Evolutionary conservation across 1,140 invertebrate genomes (phyloP), one percentile per base, ranked within the genome.

Genomic region (Drosophila malerkotliana): DNA sequence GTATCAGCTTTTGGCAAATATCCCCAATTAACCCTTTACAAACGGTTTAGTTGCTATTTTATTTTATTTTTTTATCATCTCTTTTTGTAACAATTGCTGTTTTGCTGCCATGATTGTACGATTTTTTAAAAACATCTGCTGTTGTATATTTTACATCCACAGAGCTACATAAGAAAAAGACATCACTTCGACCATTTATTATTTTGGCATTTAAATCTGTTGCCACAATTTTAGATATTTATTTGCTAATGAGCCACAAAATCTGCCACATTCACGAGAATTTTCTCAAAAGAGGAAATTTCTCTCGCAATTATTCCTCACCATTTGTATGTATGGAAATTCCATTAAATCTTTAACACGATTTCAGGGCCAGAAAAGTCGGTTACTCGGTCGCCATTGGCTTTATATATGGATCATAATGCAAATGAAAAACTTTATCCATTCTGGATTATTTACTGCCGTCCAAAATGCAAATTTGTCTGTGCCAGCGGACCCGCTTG

Each of bases 231-330:
- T 64, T 55, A 60, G 37, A 62, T 77, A 76, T 84, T 61, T 59
- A 53, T 72, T 44, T 15, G 21, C 72, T 85, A 84, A 85, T 80
- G 81, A 73, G 72, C 56, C 67, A 63, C 68, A 49, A 32, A 14
- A 59, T 83, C 63, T 67, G 57, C 61, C 53, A 78, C 54, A 73
- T 57, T 57, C 28, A 2, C 12, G 15, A 60, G 45, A 73, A 24
- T 54, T 53, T 15, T 8, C 21, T 37, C 48, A 41, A 9, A 15
- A 26, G 18, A 24, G 28, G 53, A 37, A 49, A 3, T 48, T 45
- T 59, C 24, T 15, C 30, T 52, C 47, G 28, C n/a, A 8, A 58
- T 34, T 53, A 47, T 49, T 12, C 26, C 47, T 75, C 58, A 30
- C 34, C 34, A 37, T 51, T 56, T 34, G 9, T 4, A 44, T 49